These are phyloP conservation scores for Burhinus oedicnemus DNA, from an alignment of 2,113 vertebrate species.

Conservation along the genomic window DNA sequence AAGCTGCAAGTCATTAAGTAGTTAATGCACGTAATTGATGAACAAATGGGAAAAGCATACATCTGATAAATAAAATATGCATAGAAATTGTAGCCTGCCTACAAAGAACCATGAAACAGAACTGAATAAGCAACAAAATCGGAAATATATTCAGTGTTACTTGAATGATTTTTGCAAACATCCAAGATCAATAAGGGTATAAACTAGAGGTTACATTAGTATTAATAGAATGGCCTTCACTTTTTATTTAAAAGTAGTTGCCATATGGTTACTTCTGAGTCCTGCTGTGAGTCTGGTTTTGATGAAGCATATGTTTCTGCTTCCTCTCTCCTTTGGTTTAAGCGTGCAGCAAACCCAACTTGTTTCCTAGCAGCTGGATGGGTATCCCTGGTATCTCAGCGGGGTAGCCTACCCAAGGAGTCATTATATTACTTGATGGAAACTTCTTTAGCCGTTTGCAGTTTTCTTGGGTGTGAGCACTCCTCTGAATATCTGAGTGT, in stretches of 20 bases:
- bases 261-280: neutral
- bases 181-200: neutral
- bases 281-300: neutral
- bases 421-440: neutral
- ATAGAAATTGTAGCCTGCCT: neutral
- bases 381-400: neutral
- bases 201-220: neutral
- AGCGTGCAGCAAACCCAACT: neutral
- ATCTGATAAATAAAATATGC: constrained; percentile 13
- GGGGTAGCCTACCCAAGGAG: neutral
- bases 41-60: neutral
- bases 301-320: constrained; percentile 27
- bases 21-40: neutral
- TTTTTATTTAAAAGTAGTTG: neutral
- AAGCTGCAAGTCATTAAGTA: neutral
- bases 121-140: neutral
- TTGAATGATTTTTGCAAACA: neutral
- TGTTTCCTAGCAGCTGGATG: constrained; percentile 36
- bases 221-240: neutral
- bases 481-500: neutral
- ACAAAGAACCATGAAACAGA: neutral
- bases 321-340: neutral
- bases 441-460: neutral
- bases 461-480: neutral
- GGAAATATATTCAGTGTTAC: neutral